These are phyloP conservation scores for Lepilemur septentrionalis DNA, from an alignment of 2,797 vertebrate genomes.

Conservation along the genomic window DNA sequence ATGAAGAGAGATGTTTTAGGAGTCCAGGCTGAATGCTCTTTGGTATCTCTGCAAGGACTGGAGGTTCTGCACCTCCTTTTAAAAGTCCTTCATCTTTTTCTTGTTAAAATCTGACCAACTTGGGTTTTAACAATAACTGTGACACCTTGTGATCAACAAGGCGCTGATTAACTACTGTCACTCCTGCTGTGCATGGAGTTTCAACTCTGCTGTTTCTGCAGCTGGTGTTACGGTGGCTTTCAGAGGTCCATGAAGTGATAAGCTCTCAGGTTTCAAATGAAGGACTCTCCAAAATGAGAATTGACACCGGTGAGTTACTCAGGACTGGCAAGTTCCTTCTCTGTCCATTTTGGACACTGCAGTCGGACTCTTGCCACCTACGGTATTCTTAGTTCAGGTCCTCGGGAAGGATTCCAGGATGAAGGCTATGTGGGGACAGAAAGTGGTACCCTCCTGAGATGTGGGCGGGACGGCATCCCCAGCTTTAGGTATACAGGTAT, in stretches of 20 bases:
- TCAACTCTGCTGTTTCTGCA: not conserved
- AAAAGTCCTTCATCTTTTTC: not conserved
- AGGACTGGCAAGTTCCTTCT: not conserved
- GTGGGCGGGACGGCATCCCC: not conserved
- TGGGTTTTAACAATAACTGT: not conserved
- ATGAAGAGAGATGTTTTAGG: not conserved
- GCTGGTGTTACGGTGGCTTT: not conserved
- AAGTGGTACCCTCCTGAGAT: not conserved
- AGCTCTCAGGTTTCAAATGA: not conserved
- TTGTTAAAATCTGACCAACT: not conserved
- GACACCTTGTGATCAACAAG: not conserved
- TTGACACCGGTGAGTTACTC: not conserved
- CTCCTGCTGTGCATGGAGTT: accelerated
- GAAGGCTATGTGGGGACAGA: not conserved
- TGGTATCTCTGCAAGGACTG: not conserved
- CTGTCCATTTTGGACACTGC: not conserved
- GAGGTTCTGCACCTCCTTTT: not conserved
- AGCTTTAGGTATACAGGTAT: not conserved
- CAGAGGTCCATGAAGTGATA: not conserved
- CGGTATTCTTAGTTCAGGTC: not conserved
- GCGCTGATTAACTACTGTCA: not conserved
- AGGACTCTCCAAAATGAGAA: not conserved
- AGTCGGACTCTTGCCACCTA: not conserved
- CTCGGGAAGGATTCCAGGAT: not conserved
- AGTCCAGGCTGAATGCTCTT: not conserved